A percentile compares a stretch with the other conserved stretches of the same genome.
Evolutionary conservation across 2,888 invertebrate species (phyloP).

Genomic region (Noctuana brunneofusca): DNA sequence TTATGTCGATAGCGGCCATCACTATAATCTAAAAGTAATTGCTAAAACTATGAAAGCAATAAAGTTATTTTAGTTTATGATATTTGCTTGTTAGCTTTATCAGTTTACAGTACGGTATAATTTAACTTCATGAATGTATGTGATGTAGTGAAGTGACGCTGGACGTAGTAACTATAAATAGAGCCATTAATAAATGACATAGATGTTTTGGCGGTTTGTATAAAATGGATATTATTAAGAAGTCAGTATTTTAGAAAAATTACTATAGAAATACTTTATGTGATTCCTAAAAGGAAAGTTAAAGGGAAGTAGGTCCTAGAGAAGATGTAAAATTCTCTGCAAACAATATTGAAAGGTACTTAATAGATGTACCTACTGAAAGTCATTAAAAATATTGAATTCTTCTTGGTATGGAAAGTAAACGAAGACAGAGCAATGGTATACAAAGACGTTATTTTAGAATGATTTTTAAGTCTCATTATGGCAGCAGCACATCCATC

Average conservation of each 20-base stretch:
- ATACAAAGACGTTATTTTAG: too few relatives aligned
- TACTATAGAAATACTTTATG: background rate
- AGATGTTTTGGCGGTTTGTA: background rate
- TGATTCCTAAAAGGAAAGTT: too few relatives aligned
- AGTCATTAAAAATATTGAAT: too few relatives aligned
- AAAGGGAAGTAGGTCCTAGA: background rate
- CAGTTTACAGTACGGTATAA: conserved; percentile 5
- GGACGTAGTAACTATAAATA: conserved; percentile 10
- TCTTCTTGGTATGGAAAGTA: too few relatives aligned
- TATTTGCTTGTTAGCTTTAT: conserved; percentile 1
- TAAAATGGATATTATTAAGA: background rate
- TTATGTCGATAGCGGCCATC: background rate
- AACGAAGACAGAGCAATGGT: too few relatives aligned
- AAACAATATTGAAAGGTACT: too few relatives aligned
- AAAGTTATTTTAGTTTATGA: background rate
- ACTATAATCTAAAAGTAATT: conserved; percentile 3
- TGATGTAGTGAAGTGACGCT: conserved; percentile 3
- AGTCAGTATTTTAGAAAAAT: background rate
- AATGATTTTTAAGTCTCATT: too few relatives aligned
- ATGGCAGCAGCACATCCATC: too few relatives aligned
- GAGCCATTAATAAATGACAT: background rate
- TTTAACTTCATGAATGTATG: conserved; percentile 9
- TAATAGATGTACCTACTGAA: too few relatives aligned
- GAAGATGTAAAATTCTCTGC: background rate
- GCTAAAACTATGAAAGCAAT: background rate